Conservation (phyloP, 2,888 invertebrate species). For the Ceramica pisi region DNA sequence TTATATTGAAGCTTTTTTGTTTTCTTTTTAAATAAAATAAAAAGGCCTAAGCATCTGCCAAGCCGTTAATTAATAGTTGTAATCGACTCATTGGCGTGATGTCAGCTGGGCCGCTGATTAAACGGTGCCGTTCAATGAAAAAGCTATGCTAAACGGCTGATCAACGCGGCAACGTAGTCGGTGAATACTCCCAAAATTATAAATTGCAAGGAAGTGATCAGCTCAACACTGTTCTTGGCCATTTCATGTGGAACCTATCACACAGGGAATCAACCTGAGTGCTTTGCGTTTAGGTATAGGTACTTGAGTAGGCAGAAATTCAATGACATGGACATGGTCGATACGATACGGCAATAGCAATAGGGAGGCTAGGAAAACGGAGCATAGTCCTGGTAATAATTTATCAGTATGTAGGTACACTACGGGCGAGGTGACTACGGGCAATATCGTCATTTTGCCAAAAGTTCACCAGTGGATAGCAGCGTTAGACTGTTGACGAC, state of each 20-base stretch:
- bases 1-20: too few relatives aligned
- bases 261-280: not conserved
- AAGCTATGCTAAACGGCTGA: too few relatives aligned
- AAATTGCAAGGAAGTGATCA: not conserved
- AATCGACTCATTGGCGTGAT: too few relatives aligned
- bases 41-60: too few relatives aligned
- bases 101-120: too few relatives aligned
- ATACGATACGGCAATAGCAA: not conserved
- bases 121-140: too few relatives aligned
- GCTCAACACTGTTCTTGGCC: not conserved
- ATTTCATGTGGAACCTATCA: not conserved
- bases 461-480: constrained; percentile 20
- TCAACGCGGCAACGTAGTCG: too few relatives aligned
- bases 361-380: not conserved
- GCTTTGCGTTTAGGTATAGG: not conserved
- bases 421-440: constrained; percentile 46
- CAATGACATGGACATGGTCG: not conserved
- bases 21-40: too few relatives aligned
- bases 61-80: too few relatives aligned
- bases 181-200: too few relatives aligned
- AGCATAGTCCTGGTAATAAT: constrained; percentile 37
- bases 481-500: constrained; percentile 31
- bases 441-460: constrained; percentile 30
- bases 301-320: not conserved
- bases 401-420: constrained; percentile 45